phyloP scores from a whole-genome alignment of 1,140 invertebrate genomes.

The Hetaerina americana region DNA sequence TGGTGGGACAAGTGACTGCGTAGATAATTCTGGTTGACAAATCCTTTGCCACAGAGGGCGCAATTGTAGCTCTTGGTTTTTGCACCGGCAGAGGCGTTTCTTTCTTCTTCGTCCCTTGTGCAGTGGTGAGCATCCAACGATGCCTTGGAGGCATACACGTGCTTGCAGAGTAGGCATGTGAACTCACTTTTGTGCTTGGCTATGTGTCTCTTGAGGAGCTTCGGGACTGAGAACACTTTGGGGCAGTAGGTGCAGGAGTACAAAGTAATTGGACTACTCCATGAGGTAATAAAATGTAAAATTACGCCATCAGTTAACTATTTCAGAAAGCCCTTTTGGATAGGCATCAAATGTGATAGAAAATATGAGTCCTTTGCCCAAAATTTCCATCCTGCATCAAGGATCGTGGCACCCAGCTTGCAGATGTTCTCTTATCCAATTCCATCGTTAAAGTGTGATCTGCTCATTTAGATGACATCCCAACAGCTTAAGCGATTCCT shows the following conservation, averaged over 20 bases:
- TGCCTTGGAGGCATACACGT: conserved; percentile 9
- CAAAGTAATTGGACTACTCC: neutral
- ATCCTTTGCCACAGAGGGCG: conserved; percentile 15
- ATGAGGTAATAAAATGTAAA: neutral
- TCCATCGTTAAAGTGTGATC: too few species aligned
- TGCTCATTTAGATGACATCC: too few species aligned
- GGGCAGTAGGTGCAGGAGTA: conserved; percentile 17
- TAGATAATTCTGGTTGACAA: conserved; percentile 13
- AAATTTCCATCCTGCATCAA: too few species aligned
- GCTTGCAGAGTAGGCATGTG: conserved; percentile 16
- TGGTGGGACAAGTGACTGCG: conserved; percentile 11
- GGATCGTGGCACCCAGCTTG: too few species aligned
- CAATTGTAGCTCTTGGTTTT: conserved; percentile 7
- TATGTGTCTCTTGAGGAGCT: conserved; percentile 18
- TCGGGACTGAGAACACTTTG: conserved; percentile 16
- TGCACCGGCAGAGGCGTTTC: neutral
- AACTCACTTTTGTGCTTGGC: conserved; percentile 13
- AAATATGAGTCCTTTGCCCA: too few species aligned
- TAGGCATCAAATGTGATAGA: too few species aligned
- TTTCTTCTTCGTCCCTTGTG: conserved; percentile 11
- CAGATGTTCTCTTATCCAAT: too few species aligned
- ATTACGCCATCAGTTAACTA: too few species aligned
- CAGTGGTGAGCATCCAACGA: conserved; percentile 18
- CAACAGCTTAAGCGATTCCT: too few species aligned
- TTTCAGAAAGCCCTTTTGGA: too few species aligned